Evolutionary conservation across 2,888 invertebrate genomes (phyloP), one percentile per base, ranked within the genome.

Genomic region (Athrips mouffetella): DNA sequence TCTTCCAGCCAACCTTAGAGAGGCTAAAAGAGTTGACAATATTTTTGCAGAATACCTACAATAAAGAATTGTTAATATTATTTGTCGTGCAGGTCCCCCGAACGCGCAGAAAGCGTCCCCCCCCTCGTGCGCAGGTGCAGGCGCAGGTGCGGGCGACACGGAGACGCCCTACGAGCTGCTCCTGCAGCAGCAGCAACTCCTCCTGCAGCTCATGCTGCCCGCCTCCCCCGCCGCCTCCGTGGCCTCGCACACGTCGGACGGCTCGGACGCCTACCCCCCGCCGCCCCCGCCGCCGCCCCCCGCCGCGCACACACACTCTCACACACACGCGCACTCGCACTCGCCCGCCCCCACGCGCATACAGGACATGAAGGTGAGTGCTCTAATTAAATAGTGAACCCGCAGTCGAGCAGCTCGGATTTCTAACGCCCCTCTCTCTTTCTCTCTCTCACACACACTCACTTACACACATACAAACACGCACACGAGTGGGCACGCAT

Each of bases 91-190:
- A 49, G 97, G 97, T 29, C 97, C 97, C 21, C 97, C 98, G 55
- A 96, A 93, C 83, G 95, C 96, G 13, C 95, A 95, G 63, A 96
- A 95, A 71, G 91, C 91, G 45, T 87, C 91, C n/a, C n/a, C 97
- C 97, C 23, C 97, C 98, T 55, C 96, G 93, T 82, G 95, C 96
- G 15, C 95, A 95, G 63, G 96, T 95, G 71, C 91, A 91, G 45
- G 87, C 91, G 3, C n/a, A n/a, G n/a, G n/a, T n/a, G n/a, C n/a
- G n/a, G 89, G 58, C 49, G 73, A 79, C 25, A 70, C 73, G 41
- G 97, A 97, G 80, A 96, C 96, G 5, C 95, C 96, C 6, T 98
- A 98, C 80, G 96, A 98, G 77, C 83, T 98, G 59, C 91, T 98
- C 47, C 89, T 98, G 54, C 96, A 98, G 70, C 98, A 98, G 71